Evolutionary conservation across 2,797 vertebrate genomes (phyloP).

Genomic region (Hylomyscus alleni): DNA sequence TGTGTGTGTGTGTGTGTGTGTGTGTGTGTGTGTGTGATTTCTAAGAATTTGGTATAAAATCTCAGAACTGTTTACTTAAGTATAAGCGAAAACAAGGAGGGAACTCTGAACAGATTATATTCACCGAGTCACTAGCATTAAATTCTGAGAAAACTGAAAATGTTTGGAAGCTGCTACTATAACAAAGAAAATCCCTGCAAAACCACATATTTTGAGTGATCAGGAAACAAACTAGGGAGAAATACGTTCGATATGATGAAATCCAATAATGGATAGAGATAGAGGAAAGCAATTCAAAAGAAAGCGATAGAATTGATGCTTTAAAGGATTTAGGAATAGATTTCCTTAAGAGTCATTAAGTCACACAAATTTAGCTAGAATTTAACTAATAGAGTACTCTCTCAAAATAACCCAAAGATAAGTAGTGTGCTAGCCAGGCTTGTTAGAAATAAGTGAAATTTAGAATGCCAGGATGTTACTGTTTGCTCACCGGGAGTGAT

Average conservation of each 20-base stretch:
- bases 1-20: neutral
- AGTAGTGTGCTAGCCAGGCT: neutral
- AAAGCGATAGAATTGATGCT: neutral
- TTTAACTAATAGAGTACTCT: neutral
- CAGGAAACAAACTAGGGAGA: neutral
- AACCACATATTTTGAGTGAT: neutral
- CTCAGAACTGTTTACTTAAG: neutral
- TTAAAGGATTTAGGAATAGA: neutral
- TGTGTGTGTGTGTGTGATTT: neutral
- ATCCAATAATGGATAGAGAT: neutral
- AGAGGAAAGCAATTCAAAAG: neutral
- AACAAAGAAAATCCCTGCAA: neutral
- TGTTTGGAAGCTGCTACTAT: constrained; percentile 1
- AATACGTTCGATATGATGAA: neutral
- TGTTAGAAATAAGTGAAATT: neutral
- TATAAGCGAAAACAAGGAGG: neutral
- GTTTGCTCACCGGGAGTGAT: neutral
- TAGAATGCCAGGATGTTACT: neutral
- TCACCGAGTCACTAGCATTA: neutral
- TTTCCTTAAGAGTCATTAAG: neutral
- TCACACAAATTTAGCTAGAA: neutral
- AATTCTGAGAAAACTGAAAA: neutral
- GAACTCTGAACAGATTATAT: neutral
- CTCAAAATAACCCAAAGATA: neutral
- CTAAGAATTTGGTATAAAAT: neutral